Percentiles rank a stretch among this genome's conserved stretches.
Evolutionary conservation across 2,888 invertebrate species (phyloP).

Genomic region (Cinara cedri): DNA sequence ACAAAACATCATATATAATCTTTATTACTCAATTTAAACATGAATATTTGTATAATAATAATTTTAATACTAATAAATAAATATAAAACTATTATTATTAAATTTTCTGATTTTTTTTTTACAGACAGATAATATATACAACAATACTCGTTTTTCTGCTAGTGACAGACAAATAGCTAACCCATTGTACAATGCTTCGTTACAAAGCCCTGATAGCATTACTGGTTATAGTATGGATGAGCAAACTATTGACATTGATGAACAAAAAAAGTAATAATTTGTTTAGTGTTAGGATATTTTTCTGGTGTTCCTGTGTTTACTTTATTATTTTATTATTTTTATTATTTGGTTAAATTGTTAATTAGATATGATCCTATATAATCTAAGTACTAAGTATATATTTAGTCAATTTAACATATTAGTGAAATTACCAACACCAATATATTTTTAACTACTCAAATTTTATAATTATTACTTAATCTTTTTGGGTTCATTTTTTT

Average conservation of each 20-base stretch:
- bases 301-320: constrained; percentile 50
- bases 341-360: constrained; percentile 25
- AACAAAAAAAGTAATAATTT: constrained; percentile 55
- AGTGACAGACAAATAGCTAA: constrained; percentile 63
- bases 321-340: constrained; percentile 49
- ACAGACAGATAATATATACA: constrained; percentile 75
- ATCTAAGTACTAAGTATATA: neutral
- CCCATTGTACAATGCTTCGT: constrained; percentile 72
- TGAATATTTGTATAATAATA: too few relatives aligned
- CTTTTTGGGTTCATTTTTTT: neutral
- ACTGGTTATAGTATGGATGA: constrained; percentile 67
- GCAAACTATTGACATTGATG: constrained; percentile 60
- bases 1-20: too few relatives aligned
- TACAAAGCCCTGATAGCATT: constrained; percentile 76
- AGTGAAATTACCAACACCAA: constrained; percentile 28
- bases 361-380: neutral
- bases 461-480: constrained; percentile 19
- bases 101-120: constrained; percentile 61
- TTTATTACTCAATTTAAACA: too few relatives aligned
- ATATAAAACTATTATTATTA: neutral
- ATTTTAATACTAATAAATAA: neutral
- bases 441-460: constrained; percentile 14
- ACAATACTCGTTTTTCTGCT: constrained; percentile 74
- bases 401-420: constrained; percentile 24
- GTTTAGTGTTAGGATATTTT: constrained; percentile 30